Base-by-base conservation (phyloP, 1,140 invertebrate species). In the Meloidogyne hapla region DNA sequence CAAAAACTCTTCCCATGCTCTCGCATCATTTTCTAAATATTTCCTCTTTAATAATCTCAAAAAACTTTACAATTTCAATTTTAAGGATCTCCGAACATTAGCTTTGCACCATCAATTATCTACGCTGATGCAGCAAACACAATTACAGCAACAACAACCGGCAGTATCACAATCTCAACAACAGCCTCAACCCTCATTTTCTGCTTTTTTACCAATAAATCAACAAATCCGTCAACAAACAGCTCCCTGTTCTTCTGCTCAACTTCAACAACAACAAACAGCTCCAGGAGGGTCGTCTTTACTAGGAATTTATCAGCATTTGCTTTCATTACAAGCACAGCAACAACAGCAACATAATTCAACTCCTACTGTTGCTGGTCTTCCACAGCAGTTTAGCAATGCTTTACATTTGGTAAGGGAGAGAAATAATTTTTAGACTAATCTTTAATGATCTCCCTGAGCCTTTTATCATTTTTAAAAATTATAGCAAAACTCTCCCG, bases 371-470 rank as follows among this genome's bases (percentile, higher is more conserved):
- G 75, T 62, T 18, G 76, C 76, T 62, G 70, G 62, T 9, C 76
- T 77, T 33, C 76, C 76, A 18, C 76, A 77, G 28, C 76, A 77
- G 28, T 77, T 77, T 61, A 76, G 40, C 69, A 74, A 40, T 18
- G 28, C 67, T 10, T 33, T 76, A 28, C 75, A 76, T 65, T 70
- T 76, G 75, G 75, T 71, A 76, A 76, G 74, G 9, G 21, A 42
- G n/a, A 3, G 9, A 48, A 3, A 69, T 3, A 65, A 10, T 26
- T 33, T 26, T 10, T n/a, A n/a, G n/a, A n/a, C n/a, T n/a, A n/a
- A n/a, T n/a, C n/a, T n/a, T n/a, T n/a, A n/a, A n/a, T n/a, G n/a
- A 26, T 63, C 62, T 63, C 62, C 62, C 21, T 63, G 62, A 15
- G 15, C 18, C 2, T 66, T n/a, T 66, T 66, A 15, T 15, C 3